Conservation (phyloP, 2,888 invertebrate genomes). For the Pollenia amentaria region DNA sequence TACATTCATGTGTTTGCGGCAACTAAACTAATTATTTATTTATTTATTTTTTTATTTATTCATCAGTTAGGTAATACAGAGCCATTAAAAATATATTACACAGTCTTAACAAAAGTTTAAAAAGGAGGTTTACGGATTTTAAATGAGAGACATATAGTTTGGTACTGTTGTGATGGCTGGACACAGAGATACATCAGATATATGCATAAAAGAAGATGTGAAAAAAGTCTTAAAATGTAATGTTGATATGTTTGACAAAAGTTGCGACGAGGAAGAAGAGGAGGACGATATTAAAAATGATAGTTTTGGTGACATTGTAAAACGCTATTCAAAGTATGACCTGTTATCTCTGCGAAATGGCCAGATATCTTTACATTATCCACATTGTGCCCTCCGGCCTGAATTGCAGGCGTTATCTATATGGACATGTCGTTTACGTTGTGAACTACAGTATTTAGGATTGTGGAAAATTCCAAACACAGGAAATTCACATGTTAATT, state of each 20-base stretch:
- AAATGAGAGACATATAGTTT: not conserved
- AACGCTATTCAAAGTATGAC: conserved; percentile 88
- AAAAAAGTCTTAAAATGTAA: conserved; percentile 20
- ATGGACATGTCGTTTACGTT: conserved; percentile 85
- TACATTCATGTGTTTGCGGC: too few species aligned
- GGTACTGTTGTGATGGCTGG: conserved; percentile 26
- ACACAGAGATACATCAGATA: conserved; percentile 29
- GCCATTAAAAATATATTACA: too few species aligned
- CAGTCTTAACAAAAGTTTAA: too few species aligned
- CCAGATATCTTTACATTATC: conserved; percentile 89
- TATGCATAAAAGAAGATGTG: conserved; percentile 5
- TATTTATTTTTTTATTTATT: too few species aligned
- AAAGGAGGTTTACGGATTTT: too few species aligned
- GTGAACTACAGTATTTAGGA: conserved; percentile 66
- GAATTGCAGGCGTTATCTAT: conserved; percentile 80
- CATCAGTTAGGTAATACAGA: too few species aligned
- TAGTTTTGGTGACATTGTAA: conserved; percentile 42
- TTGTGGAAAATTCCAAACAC: conserved; percentile 67
- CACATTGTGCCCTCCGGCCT: conserved; percentile 88
- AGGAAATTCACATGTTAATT: conserved; percentile 59
- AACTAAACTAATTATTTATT: too few species aligned
- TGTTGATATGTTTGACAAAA: not conserved
- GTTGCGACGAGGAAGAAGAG: not conserved
- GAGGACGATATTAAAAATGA: not conserved
- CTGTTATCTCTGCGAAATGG: conserved; percentile 89